Base-by-base conservation (phyloP, 2,888 invertebrate species). In the Chymomyza fuscimana region DNA sequence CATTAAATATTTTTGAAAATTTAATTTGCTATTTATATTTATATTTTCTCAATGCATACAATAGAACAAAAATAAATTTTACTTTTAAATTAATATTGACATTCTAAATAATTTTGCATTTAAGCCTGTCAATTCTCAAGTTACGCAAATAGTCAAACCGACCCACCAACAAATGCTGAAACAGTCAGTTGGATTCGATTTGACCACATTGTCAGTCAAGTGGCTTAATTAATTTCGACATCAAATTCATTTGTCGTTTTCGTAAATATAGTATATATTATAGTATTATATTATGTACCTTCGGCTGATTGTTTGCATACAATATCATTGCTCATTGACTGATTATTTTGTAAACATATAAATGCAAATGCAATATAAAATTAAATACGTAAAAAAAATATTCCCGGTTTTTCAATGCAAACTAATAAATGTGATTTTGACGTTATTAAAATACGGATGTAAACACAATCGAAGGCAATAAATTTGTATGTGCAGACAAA, bases 281-380 rank as follows among this genome's bases (percentile, higher is more conserved):
- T 83, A 87, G 77, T 25, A 87, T 85, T 87, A 79, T 69, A 32
- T 9, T 32, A 46, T 46, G 40, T 46, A 46, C 12, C 12, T 12
- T 46, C 12, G 40, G 4, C 2, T 46, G 2, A 46, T 46, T 46
- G 40, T 46, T 46, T 46, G 40, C 40, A 46, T 46, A 46, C 40
- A 46, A 46, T 46, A 46, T 46, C 40, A 46, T 58, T 65, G 58
- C 56, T 67, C 69, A 63, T 60, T 54, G 65, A 74, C 72, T 80
- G 80, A 84, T 72, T 72, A 74, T 71, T 67, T 63, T 72, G 78
- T 70, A 65, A 72, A 70, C 40, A 46, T 46, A 46, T 79, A 87
- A 84, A 82, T 81, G 80, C 74, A 87, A 82, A 84, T 86, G 65
- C 74, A 73, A 65, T 68, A 25, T 25, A n/a, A 36, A 40, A 61